A percentile compares a stretch with the other conserved stretches of the same genome.
Conservation (phyloP, 2,113 vertebrate genomes). For the Okapia johnstoni region DNA sequence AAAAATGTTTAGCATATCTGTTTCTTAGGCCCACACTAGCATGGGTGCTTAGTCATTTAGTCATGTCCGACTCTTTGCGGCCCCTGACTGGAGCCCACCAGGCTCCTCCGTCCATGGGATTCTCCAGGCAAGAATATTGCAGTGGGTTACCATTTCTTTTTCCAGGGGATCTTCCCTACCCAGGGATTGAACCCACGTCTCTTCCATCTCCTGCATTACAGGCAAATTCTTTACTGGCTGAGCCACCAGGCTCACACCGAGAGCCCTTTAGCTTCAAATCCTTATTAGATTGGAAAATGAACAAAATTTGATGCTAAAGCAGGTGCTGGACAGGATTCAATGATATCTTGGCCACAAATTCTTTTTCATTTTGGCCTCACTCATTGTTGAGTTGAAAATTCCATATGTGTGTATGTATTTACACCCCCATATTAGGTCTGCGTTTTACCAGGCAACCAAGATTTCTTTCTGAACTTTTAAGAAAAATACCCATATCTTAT, state of each 20-base stretch:
- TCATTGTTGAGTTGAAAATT: neutral
- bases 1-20: neutral
- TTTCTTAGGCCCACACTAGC: neutral
- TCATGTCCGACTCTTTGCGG: fast-evolving
- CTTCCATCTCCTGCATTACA: neutral
- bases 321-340: neutral
- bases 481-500: neutral
- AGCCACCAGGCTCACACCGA: neutral
- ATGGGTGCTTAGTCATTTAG: neutral
- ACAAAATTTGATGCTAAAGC: neutral
- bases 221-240: neutral
- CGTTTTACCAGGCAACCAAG: neutral
- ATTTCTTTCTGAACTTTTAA: neutral
- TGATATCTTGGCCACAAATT: neutral
- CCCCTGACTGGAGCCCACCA: neutral
- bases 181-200: neutral
- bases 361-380: neutral
- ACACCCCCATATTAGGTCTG: neutral
- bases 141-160: neutral
- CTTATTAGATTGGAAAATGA: slow-evolving; percentile 2
- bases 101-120: neutral
- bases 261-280: neutral
- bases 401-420: neutral
- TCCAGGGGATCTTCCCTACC: neutral
- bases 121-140: neutral